phyloP scores from a whole-genome alignment of 2,113 vertebrate genomes.

The Phrynosoma platyrhinos region DNA sequence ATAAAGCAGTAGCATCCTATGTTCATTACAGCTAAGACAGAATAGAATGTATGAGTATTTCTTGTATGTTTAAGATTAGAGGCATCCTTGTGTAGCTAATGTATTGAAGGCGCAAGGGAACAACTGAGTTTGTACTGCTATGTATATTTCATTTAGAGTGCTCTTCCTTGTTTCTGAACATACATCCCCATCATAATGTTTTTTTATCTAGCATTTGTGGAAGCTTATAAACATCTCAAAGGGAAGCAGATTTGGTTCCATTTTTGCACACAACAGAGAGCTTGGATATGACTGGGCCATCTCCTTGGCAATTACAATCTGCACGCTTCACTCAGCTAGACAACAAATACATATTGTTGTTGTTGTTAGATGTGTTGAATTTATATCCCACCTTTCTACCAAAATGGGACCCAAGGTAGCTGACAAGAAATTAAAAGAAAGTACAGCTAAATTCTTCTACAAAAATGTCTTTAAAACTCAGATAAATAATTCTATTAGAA shows the following conservation, averaged over 20 bases:
- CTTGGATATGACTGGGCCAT: no score
- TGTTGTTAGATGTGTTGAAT: no score
- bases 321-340: background rate
- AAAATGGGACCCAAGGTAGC: no score
- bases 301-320: background rate
- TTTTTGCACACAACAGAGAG: background rate
- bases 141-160: background rate
- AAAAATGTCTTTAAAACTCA: no score
- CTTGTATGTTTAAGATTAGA: background rate
- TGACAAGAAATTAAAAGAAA: no score
- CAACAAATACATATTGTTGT: background rate
- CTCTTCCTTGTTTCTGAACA: background rate
- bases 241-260: background rate
- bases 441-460: no score
- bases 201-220: background rate
- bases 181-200: background rate
- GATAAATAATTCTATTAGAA: no score
- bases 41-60: background rate
- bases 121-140: background rate
- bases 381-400: no score
- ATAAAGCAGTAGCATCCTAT: background rate
- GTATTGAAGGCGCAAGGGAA: conserved; percentile 38
- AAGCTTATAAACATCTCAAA: background rate
- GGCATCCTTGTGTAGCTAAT: conserved; percentile 40
- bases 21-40: background rate